Conservation (phyloP, 2,888 invertebrate genomes). For the Aquatica leii region DNA sequence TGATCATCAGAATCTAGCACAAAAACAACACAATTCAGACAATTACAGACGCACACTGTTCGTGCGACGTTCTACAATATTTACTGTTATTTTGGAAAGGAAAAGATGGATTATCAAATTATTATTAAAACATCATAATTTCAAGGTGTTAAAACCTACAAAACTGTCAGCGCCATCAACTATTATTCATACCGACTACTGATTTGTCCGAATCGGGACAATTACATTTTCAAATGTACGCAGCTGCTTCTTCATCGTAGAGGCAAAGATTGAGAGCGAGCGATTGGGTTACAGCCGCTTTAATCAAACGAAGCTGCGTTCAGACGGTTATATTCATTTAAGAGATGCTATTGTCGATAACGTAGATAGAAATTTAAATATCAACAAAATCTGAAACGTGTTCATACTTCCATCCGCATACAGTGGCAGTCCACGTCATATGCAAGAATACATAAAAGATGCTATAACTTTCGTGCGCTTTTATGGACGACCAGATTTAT, state of each 20-base stretch:
- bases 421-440: too few relatives aligned
- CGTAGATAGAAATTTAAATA: too few relatives aligned
- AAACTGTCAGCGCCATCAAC: constrained; percentile 46
- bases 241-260: constrained; percentile 51
- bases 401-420: too few relatives aligned
- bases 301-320: constrained; percentile 50
- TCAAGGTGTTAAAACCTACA: constrained; percentile 38
- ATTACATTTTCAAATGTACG: constrained; percentile 47
- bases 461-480: too few relatives aligned
- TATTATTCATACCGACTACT: constrained; percentile 48
- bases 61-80: neutral
- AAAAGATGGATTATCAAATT: neutral
- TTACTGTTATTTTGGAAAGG: neutral
- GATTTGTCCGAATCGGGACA: constrained; percentile 44
- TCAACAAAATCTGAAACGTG: too few relatives aligned
- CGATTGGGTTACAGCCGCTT: constrained; percentile 46
- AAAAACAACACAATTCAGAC: neutral
- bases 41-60: too few relatives aligned
- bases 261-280: constrained; percentile 56
- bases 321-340: constrained; percentile 54
- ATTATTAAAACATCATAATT: neutral
- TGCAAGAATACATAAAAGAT: too few relatives aligned
- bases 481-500: too few relatives aligned
- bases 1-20: neutral
- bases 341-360: constrained; percentile 47